Evolutionary conservation across 2,797 vertebrate genomes (phyloP).

Genomic region (Adrianichthys oophorus): DNA sequence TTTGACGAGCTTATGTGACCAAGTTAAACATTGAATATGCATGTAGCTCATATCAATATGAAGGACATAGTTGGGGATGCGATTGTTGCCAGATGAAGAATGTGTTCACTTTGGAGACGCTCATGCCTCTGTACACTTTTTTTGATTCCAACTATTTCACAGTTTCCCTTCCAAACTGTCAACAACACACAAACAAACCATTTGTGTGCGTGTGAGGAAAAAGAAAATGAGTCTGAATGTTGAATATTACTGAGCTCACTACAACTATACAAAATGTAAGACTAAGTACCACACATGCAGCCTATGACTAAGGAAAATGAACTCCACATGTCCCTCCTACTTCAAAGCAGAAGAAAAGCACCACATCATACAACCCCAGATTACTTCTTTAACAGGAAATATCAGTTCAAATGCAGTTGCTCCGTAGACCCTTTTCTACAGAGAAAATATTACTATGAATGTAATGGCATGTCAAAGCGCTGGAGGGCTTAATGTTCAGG

Average conservation of each 20-base stretch:
- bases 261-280: slow-evolving; percentile 48
- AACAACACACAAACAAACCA: slow-evolving; percentile 20
- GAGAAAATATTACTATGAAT: neutral
- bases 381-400: slow-evolving; percentile 14
- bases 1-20: slow-evolving; percentile 8
- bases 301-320: slow-evolving; percentile 48
- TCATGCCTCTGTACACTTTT: too few relatives aligned
- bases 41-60: slow-evolving; percentile 6
- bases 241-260: slow-evolving; percentile 31
- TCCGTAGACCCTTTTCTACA: neutral
- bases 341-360: slow-evolving; percentile 50
- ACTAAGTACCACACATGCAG: slow-evolving; percentile 64
- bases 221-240: slow-evolving; percentile 28
- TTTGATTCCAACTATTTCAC: too few relatives aligned
- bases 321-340: slow-evolving; percentile 60
- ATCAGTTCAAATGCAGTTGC: slow-evolving; percentile 1
- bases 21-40: neutral
- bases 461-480: slow-evolving; percentile 6
- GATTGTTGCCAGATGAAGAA: too few relatives aligned
- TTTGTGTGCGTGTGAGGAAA: slow-evolving; percentile 38
- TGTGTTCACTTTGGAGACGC: too few relatives aligned
- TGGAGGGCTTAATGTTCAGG: slow-evolving; percentile 1
- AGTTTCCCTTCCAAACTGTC: slow-evolving; percentile 23
- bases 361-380: slow-evolving; percentile 35
- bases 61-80: neutral